These are phyloP conservation scores for Microchrysa polita DNA, from an alignment of 2,888 invertebrate genomes.

Conservation along the genomic window DNA sequence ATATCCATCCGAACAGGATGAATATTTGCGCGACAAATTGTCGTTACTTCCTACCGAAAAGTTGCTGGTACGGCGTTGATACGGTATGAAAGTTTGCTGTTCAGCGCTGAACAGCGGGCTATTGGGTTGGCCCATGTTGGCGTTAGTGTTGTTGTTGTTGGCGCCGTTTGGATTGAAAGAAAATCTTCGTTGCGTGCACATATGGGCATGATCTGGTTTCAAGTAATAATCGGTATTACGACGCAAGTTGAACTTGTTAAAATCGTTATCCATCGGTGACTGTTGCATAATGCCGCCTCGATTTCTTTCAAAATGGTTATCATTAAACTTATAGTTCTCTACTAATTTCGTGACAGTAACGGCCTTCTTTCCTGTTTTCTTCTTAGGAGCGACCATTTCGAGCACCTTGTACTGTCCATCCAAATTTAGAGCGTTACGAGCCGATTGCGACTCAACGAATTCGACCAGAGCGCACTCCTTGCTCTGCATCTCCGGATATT, in stretches of 20 bases:
- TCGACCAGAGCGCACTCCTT: constrained; percentile 91
- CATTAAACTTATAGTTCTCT: constrained; percentile 71
- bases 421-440: constrained; percentile 80
- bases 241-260: constrained; percentile 60
- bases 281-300: constrained; percentile 57
- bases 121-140: constrained; percentile 68
- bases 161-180: constrained; percentile 40
- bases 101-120: constrained; percentile 49
- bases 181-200: constrained; percentile 46
- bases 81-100: constrained; percentile 49
- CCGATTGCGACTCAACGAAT: constrained; percentile 87
- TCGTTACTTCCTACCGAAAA: constrained; percentile 66
- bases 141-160: constrained; percentile 10
- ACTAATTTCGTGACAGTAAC: constrained; percentile 68
- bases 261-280: constrained; percentile 56
- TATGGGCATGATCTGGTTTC: constrained; percentile 62
- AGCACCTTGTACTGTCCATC: constrained; percentile 74
- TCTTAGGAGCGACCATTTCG: constrained; percentile 82
- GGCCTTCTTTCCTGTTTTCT: constrained; percentile 75
- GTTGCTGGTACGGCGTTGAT: constrained; percentile 71
- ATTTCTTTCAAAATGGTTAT: constrained; percentile 61
- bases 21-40: constrained; percentile 56
- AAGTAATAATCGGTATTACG: constrained; percentile 65
- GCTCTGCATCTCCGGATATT: constrained; percentile 87
- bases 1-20: constrained; percentile 63